Conservation (phyloP, 2,888 invertebrate genomes). For the Carterocephalus palaemon region DNA sequence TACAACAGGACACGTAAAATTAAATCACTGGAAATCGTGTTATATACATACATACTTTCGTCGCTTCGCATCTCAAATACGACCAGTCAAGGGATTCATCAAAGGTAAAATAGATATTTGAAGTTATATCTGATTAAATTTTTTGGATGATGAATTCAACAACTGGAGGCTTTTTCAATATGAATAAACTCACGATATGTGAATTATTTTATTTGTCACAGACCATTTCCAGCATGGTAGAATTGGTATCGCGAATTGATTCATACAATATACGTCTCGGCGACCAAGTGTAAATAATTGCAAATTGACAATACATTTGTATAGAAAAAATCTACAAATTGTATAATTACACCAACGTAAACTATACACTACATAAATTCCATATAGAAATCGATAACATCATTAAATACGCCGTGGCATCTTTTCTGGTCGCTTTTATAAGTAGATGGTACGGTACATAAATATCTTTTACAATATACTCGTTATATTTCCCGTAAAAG, state of each 20-base stretch:
- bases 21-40: conserved; percentile 52
- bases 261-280: too few relatives aligned
- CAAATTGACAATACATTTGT: conserved; percentile 27
- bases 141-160: conserved; percentile 21
- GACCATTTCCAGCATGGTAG: too few relatives aligned
- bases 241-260: too few relatives aligned
- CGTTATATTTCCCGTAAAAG: conserved; percentile 13
- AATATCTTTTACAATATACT: conserved; percentile 17
- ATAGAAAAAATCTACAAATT: conserved; percentile 24
- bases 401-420: conserved; percentile 9
- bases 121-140: background rate
- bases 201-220: background rate
- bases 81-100: conserved; percentile 21
- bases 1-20: conserved; percentile 50
- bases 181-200: conserved; percentile 28
- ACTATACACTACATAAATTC: conserved; percentile 13
- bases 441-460: too few relatives aligned
- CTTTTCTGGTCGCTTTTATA: conserved; percentile 1
- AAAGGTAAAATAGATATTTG: conserved; percentile 3
- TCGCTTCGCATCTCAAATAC: conserved; percentile 14
- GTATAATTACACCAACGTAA: conserved; percentile 13
- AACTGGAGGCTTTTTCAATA: conserved; percentile 22
- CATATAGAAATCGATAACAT: conserved; percentile 17
- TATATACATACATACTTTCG: conserved; percentile 26
- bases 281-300: too few relatives aligned